Evolutionary conservation across 2,888 invertebrate genomes (phyloP), one percentile per base, ranked within the genome.

Genomic region (Girardia tigrina): DNA sequence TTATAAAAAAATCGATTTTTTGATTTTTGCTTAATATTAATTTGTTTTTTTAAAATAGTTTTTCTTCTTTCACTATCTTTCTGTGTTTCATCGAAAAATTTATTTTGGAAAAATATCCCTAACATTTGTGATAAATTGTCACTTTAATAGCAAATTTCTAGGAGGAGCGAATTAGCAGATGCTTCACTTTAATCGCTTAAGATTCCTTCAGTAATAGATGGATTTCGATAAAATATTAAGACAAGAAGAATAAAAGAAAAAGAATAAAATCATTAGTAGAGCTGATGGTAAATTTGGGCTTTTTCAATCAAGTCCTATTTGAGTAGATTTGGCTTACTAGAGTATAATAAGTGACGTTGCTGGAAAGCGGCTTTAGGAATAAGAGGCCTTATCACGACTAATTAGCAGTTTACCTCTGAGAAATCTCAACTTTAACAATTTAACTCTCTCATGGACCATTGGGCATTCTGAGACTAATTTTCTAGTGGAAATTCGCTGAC

Each of bases 301-400:
- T 56, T n/a, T 56, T 56, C 56, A 56, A 56, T 56, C 56, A 56
- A 56, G 56, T 56, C 16, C n/a, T 56, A n/a, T 56, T 56, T 12
- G 56, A 56, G 56, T 56, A 56, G 56, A 56, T 56, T 56, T 56
- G 56, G 56, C 56, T 56, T 16, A 23, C 6, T 56, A 56, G 56
- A 56, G 56, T 23, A n/a, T 20, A 56, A 56, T 56, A 23, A 56
- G n/a, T 56, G 56, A 56, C 56, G 56, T 56, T 23, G 56, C 56
- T 56, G 56, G 56, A 56, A 56, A 56, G 56, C 56, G 56, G 56
- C 56, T 56, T 56, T 56, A 56, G n/a, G n/a, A 56, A 56, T 56
- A 16, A 56, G 56, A 56, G 56, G 56, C 56, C 56, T 56, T 56
- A 56, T 56, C 56, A 56, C 56, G 56, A 56, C 56, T 56, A 56